A percentile compares a stretch with the other conserved stretches of the same genome.
Evolutionary conservation across 2,113 vertebrate species (phyloP).

Genomic region (Stercorarius parasiticus): DNA sequence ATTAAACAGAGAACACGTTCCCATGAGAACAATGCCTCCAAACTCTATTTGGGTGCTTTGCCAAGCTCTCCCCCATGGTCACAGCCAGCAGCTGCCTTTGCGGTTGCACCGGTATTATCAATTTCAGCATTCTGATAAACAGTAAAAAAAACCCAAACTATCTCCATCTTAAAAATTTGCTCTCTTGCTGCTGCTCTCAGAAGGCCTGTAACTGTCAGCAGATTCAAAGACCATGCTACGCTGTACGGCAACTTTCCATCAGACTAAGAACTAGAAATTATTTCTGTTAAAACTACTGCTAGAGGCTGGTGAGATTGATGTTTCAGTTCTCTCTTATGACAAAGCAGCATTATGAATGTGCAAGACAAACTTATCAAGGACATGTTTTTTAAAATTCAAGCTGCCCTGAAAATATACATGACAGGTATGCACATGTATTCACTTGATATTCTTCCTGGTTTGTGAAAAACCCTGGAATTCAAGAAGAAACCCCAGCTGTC

Average conservation of each 20-base stretch:
- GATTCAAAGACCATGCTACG: neutral
- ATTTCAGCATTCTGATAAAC: neutral
- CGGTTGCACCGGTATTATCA: neutral
- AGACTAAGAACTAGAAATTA: neutral
- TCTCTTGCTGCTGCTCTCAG: neutral
- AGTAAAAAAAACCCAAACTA: neutral
- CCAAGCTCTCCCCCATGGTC: neutral
- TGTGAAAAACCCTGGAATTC: neutral
- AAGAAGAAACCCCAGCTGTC: neutral
- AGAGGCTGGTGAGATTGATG: neutral
- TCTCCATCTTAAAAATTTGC: neutral
- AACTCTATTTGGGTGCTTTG: neutral
- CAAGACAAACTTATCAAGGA: neutral
- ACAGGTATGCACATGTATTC: fast-evolving
- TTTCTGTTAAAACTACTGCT: neutral
- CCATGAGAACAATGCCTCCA: neutral
- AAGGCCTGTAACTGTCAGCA: neutral
- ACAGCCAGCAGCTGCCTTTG: neutral
- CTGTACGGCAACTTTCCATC: neutral
- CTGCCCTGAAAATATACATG: neutral
- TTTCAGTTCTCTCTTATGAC: neutral
- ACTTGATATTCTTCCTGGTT: neutral
- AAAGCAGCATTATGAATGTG: neutral
- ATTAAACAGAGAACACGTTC: neutral
- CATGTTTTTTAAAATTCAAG: neutral